A percentile compares a stretch with the other conserved stretches of the same genome.
phyloP scores from a whole-genome alignment of 53 echinoderm and acorn worm species.

The Patiria pectinifera region DNA sequence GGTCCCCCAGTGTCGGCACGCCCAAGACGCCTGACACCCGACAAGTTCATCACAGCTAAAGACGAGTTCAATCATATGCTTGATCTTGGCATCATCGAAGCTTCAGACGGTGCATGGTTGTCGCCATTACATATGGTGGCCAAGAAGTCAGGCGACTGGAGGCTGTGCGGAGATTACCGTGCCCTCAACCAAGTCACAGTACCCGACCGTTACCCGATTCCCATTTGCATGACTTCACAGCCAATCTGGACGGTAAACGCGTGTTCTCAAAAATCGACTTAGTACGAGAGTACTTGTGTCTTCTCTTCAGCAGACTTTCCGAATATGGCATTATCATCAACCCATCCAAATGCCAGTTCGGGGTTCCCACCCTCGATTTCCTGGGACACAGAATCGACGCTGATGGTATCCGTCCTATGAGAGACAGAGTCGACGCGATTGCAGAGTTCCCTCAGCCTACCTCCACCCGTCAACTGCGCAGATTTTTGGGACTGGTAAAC shows the following conservation, averaged over 20 bases:
- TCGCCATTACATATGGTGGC: conserved; percentile 64
- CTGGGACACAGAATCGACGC: conserved; percentile 47
- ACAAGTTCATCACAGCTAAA: conserved; percentile 18
- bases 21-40: conserved; percentile 15
- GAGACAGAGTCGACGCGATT: conserved; percentile 57
- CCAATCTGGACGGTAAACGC: conserved; percentile 29
- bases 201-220: conserved; percentile 50
- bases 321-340: no score
- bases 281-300: background rate
- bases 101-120: conserved; percentile 21
- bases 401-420: conserved; percentile 52
- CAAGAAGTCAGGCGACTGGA: conserved; percentile 3
- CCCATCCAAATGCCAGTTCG: no score
- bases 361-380: no score
- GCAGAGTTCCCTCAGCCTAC: conserved; percentile 54
- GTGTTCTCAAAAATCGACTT: conserved; percentile 46
- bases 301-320: no score
- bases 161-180: no score
- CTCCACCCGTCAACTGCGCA: conserved; percentile 57
- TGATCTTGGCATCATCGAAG: no score
- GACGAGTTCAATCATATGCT: conserved; percentile 71
- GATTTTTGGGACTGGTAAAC: conserved; percentile 70
- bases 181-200: no score
- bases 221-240: conserved; percentile 57
- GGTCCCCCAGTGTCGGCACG: conserved; percentile 1